These are phyloP conservation scores for Porites cylindrica DNA, from an alignment of 92 coral and sea anemone species.

Conservation along the genomic window DNA sequence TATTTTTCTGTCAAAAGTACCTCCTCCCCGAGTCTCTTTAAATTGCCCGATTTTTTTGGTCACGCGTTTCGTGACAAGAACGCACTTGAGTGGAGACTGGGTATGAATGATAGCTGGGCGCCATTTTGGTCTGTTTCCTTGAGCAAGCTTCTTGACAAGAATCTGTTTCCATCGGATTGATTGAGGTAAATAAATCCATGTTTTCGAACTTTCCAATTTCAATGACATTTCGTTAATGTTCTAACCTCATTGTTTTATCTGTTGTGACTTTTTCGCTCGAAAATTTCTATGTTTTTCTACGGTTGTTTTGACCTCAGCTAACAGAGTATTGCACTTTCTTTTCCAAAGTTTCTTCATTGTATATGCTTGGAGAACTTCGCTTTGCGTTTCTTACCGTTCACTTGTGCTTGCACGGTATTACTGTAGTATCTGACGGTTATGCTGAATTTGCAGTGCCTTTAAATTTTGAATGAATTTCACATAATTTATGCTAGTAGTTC, in stretches of 20 bases:
- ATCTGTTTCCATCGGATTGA: conserved; percentile 33
- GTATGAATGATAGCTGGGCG: background rate
- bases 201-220: background rate
- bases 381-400: background rate
- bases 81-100: background rate
- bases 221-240: background rate
- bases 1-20: too few species aligned
- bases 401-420: background rate
- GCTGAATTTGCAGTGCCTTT: too few species aligned
- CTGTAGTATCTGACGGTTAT: too few species aligned
- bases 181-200: background rate
- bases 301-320: background rate
- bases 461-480: too few species aligned
- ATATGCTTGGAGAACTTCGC: background rate
- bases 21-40: too few species aligned
- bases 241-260: background rate
- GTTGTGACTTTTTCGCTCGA: background rate
- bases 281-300: background rate
- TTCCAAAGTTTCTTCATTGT: too few species aligned
- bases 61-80: background rate
- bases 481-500: background rate
- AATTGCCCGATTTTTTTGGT: too few species aligned
- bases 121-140: conserved; percentile 21
- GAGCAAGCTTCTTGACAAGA: background rate
- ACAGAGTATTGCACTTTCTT: background rate